Evolutionary conservation across 1,140 invertebrate species (phyloP), one percentile per base, ranked within the genome.

Genomic region (Limonius californicus): DNA sequence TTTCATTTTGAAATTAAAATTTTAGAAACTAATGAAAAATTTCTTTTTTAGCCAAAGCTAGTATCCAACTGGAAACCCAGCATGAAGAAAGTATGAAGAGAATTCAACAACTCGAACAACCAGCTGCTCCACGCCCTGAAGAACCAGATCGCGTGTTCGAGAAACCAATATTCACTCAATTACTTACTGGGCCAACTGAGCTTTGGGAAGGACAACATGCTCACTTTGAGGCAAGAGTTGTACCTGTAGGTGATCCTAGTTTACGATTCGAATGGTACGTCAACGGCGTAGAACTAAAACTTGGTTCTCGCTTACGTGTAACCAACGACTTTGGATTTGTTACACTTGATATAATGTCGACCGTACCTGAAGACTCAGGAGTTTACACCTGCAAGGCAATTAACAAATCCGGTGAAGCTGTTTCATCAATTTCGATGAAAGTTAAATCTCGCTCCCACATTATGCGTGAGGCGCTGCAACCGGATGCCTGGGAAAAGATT

Each of bases 141-240:
- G 86, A 89, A 65, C 85, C 86, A 1, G 92, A 94, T 57, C 84
- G 85, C 68, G 78, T 84, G 53, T 95, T 91, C 74, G 92, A 95
- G 62, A 95, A 95, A 76, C 95, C 95, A 14, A 92, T 97, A 43
- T 97, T 97, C 73, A 96, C 92, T 9, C 90, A 94, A 75, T 78
- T 92, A 54, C 80, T 95, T 1, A 93, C 88, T 21, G 94, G 92
- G 6, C 92, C 92, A n/a, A 85, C 88, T 0, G 94, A 97, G 76
- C 75, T 98, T 3, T 91, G 91, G 84, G 95, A 98, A 82, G 93
- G 94, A 11, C 91, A 98, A 77, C 87, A 92, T 65, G 95, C 95
- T 63, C 95, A 94, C 79, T 98, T 98, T 76, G 95, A 99, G 79
- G 95, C 94, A 63, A 85, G 93, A 45, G 92, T 99, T n/a, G 89